Conservation (phyloP, 2,797 vertebrate genomes). For the Gadopsis marmoratus region DNA sequence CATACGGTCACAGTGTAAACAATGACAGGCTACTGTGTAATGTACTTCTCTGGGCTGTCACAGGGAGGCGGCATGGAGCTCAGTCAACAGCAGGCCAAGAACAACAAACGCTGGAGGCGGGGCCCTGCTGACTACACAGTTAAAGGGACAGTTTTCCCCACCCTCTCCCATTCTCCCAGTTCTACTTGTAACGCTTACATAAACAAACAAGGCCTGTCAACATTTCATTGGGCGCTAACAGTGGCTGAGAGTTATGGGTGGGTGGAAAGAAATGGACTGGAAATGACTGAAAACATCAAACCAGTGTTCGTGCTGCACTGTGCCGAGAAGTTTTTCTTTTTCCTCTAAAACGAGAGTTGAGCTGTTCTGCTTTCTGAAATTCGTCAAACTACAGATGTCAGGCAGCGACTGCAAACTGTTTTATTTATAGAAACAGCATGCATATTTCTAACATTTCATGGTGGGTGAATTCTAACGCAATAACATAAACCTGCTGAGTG, state of each 20-base stretch:
- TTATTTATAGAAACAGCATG: conserved; percentile 14
- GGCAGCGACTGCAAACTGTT: neutral
- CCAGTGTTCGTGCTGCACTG: conserved; percentile 21
- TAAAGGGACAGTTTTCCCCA: conserved; percentile 75
- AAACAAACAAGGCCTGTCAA: conserved; percentile 72
- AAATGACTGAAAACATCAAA: conserved; percentile 33
- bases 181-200: conserved; percentile 66
- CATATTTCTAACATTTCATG: conserved; percentile 28
- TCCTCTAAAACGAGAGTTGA: conserved; percentile 13
- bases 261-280: conserved; percentile 33
- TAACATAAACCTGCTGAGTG: conserved; percentile 51
- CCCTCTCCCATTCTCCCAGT: conserved; percentile 54
- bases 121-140: conserved; percentile 71
- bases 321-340: neutral
- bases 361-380: conserved; percentile 9
- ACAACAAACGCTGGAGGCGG: conserved; percentile 79
- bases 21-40: conserved; percentile 44
- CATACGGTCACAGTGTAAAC: conserved; percentile 54
- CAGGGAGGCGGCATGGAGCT: conserved; percentile 77
- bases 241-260: conserved; percentile 29
- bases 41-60: conserved; percentile 59
- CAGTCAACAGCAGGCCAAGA: conserved; percentile 65
- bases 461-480: conserved; percentile 33
- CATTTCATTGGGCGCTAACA: conserved; percentile 36
- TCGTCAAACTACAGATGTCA: neutral